phyloP scores from a whole-genome alignment of 2,797 vertebrate species.

The Linurgus olivaceus region DNA sequence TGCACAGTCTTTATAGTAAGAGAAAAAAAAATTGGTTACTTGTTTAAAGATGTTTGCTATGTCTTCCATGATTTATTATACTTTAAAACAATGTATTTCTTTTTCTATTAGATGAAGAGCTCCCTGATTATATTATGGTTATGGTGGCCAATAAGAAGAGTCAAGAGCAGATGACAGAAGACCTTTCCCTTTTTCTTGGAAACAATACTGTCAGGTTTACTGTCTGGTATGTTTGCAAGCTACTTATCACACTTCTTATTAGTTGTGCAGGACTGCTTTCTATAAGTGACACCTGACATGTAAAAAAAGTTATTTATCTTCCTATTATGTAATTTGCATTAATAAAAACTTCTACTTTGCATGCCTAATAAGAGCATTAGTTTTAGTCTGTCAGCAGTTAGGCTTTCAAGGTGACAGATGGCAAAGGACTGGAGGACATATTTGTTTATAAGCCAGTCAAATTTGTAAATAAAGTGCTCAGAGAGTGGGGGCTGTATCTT shows the following conservation, averaged over 20 bases:
- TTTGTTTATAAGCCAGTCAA: not conserved
- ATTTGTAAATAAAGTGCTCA: not conserved
- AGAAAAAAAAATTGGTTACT: not conserved
- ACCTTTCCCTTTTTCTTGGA: constrained; percentile 95
- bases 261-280: not conserved
- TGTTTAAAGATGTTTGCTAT: not conserved
- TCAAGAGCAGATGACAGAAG: constrained; percentile 95
- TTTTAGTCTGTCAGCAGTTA: not conserved
- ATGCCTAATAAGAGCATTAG: not conserved
- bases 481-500: not conserved
- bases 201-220: constrained; percentile 96
- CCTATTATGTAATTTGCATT: not conserved
- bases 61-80: not conserved
- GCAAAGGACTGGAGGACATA: not conserved
- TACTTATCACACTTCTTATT: not conserved
- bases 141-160: constrained; percentile 99
- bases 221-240: constrained; percentile 84
- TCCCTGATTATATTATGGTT: constrained; percentile 99
- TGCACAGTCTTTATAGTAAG: not conserved
- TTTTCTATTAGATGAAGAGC: constrained; percentile 88
- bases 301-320: not conserved
- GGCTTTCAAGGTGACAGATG: not conserved
- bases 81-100: not conserved
- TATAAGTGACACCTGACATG: not conserved
- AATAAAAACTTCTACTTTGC: not conserved